Percentiles rank a stretch among this genome's conserved stretches.
Conservation (phyloP, 2,888 invertebrate genomes). For the Ernsta delagoae region DNA sequence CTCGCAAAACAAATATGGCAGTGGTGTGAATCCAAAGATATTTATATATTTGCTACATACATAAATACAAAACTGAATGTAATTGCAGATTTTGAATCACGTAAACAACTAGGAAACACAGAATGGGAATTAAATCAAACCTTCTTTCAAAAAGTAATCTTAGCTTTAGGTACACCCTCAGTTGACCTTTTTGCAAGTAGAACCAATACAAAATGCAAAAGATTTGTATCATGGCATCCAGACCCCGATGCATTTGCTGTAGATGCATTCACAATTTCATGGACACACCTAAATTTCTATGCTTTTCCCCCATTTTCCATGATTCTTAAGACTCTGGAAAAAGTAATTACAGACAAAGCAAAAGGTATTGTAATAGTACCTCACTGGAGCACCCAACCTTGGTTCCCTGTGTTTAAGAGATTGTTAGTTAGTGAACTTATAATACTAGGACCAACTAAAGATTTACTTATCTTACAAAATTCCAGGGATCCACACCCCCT, state of each 20-base stretch:
- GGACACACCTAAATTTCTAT: background rate
- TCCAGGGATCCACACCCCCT: conserved; percentile 14
- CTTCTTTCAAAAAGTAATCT: background rate
- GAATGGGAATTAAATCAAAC: background rate
- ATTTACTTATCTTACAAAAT: conserved; percentile 5
- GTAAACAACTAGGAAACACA: background rate
- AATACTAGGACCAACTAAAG: background rate
- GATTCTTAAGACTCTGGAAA: background rate
- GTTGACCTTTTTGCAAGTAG: background rate
- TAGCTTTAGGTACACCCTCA: background rate
- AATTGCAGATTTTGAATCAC: conserved; percentile 2
- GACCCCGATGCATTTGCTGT: background rate
- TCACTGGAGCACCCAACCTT: background rate
- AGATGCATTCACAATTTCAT: background rate
- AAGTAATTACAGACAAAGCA: background rate
- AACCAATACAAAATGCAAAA: background rate
- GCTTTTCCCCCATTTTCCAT: background rate
- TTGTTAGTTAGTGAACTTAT: background rate
- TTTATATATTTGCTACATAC: background rate
- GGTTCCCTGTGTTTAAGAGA: conserved; percentile 1
- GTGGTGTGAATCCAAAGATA: background rate
- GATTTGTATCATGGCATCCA: background rate
- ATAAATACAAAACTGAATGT: background rate
- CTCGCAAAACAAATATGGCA: background rate
- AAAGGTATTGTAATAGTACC: background rate